Percentiles rank a stretch among this genome's conserved stretches.
These are phyloP conservation scores for Edolisoma coerulescens DNA, from an alignment of 2,113 vertebrate species.

Conservation along the genomic window DNA sequence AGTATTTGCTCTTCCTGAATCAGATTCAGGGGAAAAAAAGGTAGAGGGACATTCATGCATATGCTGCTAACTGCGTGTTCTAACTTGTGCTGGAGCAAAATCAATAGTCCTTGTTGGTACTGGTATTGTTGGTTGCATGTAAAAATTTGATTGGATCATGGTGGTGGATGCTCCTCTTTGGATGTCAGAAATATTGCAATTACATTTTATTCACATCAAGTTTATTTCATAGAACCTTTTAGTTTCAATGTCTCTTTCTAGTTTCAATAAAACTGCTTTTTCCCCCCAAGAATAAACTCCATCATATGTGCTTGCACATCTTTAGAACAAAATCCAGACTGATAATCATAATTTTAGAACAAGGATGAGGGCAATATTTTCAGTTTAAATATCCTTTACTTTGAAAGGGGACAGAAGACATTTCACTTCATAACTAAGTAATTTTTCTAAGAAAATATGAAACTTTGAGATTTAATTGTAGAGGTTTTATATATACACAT, in stretches of 20 bases:
- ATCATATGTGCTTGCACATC: neutral
- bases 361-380: neutral
- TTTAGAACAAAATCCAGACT: neutral
- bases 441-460: neutral
- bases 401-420: neutral
- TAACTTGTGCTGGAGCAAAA: neutral
- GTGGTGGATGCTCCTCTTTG: neutral
- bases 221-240: neutral
- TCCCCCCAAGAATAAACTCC: neutral
- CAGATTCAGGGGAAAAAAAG: neutral
- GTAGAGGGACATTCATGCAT: too few species aligned
- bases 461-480: neutral
- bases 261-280: neutral
- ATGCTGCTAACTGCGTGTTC: neutral
- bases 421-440: neutral
- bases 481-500: neutral
- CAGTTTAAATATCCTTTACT: neutral
- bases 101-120: neutral
- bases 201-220: neutral
- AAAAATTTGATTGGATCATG: neutral
- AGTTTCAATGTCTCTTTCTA: neutral
- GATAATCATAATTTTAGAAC: neutral
- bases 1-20: neutral
- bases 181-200: neutral
- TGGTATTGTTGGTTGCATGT: neutral